phyloP scores from a whole-genome alignment of 1,140 invertebrate species.

The Nymphalis io region DNA sequence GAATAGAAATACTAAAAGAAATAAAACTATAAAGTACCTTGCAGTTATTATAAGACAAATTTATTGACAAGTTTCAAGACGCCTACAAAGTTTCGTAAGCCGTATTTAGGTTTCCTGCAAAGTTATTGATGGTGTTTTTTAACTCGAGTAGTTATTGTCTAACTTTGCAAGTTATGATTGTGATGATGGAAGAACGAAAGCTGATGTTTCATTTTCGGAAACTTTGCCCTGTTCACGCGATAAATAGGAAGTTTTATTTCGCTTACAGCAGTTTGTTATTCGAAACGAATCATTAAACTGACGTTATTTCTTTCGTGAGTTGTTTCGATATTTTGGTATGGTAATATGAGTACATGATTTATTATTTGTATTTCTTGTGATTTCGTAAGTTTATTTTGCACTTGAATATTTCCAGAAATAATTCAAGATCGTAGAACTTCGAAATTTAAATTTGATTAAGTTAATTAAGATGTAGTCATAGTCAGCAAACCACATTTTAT shows the following conservation, averaged over 20 bases:
- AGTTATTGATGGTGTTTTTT: conserved; percentile 41
- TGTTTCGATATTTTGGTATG: conserved; percentile 28
- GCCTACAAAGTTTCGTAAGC: conserved; percentile 17
- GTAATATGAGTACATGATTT: conserved; percentile 20
- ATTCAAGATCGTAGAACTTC: neutral
- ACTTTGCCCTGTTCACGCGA: conserved; percentile 36
- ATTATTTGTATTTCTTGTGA: conserved; percentile 14
- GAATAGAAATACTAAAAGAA: neutral
- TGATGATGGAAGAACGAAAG: conserved; percentile 40
- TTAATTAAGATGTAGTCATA: neutral
- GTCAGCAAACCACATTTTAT: neutral
- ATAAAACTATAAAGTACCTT: conserved; percentile 6
- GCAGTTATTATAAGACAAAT: conserved; percentile 21
- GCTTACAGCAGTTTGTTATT: conserved; percentile 36
- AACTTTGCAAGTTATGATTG: conserved; percentile 44
- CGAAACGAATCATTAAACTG: conserved; percentile 33
- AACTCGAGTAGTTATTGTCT: conserved; percentile 44
- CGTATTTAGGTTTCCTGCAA: conserved; percentile 22
- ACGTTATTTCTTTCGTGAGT: conserved; percentile 30
- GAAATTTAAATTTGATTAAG: neutral
- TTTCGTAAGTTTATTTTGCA: conserved; percentile 3
- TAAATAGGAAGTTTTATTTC: conserved; percentile 36
- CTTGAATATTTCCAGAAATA: neutral
- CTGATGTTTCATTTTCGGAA: conserved; percentile 40
- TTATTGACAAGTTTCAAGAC: conserved; percentile 34